Evolutionary conservation across 2,888 invertebrate species (phyloP), one percentile per base, ranked within the genome.

Genomic region (Hemaris fuciformis): DNA sequence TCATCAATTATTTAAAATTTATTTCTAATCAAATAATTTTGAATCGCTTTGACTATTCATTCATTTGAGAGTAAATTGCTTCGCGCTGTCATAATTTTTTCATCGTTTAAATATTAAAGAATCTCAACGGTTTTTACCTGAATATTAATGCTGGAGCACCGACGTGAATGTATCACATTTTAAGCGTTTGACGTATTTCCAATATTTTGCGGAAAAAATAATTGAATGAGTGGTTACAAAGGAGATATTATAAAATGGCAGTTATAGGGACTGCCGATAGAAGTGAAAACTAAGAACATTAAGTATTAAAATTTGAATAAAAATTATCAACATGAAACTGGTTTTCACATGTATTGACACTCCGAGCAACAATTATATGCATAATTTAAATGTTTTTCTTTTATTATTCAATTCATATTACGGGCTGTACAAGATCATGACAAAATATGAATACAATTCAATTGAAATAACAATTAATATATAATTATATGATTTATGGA

Each of bases 141-240:
- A 53, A 31, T 53, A 31, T 53, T 31, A 53, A 53, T 53, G 48
- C 7, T 15, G 18, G 10, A 31, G 18, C 27, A 53, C 18, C 15
- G 31, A 31, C 18, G 18, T 15, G 31, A 27, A 48, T 31, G 53
- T 53, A 53, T 53, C 53, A 31, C 27, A 48, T 46, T 48, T 53
- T 38, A 48, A 60, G 38, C 48, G 46, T 25, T 60, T 48, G 48
- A 60, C 41, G 60, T 48, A 60, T 53, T 48, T 60, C 45, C 48
- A 48, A 60, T 60, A 60, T 46, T 27, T 31, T 2, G 31, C 53
- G 53, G 45, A 23, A 60, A 34, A 46, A 38, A 31, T 8, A 8
- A 18, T 34, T 59, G 45, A 42, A 43, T 15, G 38, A 48, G 34
- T 38, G 15, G 23, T 10, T 20, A 31, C 46, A 7, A 38, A 46